Conservation (phyloP, 2,797 vertebrate species). For the Rhynchotus rufescens region DNA sequence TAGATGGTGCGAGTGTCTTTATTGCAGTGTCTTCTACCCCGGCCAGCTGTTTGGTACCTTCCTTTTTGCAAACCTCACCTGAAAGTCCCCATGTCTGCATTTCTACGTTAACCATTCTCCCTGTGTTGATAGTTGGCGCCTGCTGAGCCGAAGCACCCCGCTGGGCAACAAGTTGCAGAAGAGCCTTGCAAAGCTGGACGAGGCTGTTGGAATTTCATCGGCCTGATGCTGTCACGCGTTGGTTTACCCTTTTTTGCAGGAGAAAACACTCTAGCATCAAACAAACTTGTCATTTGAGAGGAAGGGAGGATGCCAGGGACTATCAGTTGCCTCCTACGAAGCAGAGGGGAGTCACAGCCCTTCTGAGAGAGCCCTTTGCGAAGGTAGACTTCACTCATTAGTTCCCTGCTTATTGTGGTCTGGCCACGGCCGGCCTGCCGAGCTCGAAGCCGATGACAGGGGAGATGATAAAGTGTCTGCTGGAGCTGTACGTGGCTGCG, state of each 20-base stretch:
- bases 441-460: conserved; percentile 28
- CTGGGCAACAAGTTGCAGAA: not conserved
- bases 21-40: fast-evolving
- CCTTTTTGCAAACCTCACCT: not conserved
- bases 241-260: not conserved
- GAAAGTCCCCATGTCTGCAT: not conserved
- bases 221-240: not conserved
- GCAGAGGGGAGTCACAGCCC: not conserved
- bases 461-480: conserved; percentile 76
- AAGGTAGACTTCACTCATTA: not conserved
- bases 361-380: not conserved
- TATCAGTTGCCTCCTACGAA: fast-evolving
- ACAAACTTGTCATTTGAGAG: not conserved
- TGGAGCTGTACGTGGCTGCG: conserved; percentile 49
- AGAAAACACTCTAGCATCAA: not conserved
- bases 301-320: fast-evolving
- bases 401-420: not conserved
- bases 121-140: not conserved
- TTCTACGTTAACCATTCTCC: not conserved
- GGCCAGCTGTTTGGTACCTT: not conserved
- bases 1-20: fast-evolving
- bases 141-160: not conserved
- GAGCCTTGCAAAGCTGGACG: not conserved
- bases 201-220: not conserved
- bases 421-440: conserved; percentile 1